A percentile compares a stretch with the other conserved stretches of the same genome.
Evolutionary conservation across 2,113 vertebrate genomes (phyloP).

Genomic region (Sceloporus tristichus): DNA sequence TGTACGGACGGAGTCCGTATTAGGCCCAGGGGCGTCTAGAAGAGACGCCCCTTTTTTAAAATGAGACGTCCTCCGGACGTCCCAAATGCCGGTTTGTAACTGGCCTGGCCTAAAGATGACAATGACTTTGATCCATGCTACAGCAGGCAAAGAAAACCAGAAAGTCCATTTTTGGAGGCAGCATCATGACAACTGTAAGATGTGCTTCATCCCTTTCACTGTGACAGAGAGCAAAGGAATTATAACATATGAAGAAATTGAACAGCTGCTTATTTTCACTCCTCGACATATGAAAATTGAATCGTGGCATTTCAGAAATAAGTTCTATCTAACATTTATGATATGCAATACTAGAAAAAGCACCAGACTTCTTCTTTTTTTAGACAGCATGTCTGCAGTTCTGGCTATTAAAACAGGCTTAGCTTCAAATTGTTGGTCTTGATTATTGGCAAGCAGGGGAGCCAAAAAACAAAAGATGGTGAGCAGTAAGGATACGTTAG

Average conservation of each 20-base stretch:
- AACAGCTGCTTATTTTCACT: slow-evolving; percentile 8
- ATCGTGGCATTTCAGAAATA: slow-evolving; percentile 28
- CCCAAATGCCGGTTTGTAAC: too few relatives aligned
- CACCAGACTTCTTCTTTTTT: background rate
- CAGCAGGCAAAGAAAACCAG: background rate
- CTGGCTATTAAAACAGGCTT: background rate
- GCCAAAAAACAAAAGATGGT: background rate
- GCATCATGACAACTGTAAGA: background rate
- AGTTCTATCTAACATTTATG: slow-evolving; percentile 28
- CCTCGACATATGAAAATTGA: slow-evolving; percentile 17
- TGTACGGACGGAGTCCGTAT: too few relatives aligned
- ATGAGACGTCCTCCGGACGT: too few relatives aligned
- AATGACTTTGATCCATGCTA: background rate
- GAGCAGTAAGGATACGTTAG: background rate
- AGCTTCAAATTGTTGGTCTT: background rate
- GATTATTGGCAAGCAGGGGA: slow-evolving; percentile 13
- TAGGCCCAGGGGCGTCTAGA: too few relatives aligned
- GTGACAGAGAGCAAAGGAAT: background rate
- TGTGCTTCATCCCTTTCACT: background rate
- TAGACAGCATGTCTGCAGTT: background rate
- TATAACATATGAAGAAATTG: background rate
- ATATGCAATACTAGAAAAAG: background rate
- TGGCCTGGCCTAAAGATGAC: background rate
- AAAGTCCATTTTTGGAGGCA: background rate
- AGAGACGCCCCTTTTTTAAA: too few relatives aligned